Conservation (phyloP, 2,888 invertebrate genomes). For the Tenthredo scrophulariae region DNA sequence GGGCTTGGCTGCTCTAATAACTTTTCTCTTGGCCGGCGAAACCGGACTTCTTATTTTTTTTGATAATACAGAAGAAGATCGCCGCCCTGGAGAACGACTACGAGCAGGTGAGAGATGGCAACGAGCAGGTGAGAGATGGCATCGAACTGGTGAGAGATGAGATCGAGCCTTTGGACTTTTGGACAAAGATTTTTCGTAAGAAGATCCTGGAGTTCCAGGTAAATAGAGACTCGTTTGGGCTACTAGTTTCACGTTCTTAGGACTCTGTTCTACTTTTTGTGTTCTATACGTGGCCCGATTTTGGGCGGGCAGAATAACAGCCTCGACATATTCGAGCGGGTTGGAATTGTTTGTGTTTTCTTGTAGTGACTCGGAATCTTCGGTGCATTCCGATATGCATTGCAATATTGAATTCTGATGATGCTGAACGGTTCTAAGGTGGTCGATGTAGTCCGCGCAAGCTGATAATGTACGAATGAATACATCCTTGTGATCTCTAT, state of each 20-base stretch:
- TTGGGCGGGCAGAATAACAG: neutral
- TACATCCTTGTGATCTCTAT: slow-evolving; percentile 55
- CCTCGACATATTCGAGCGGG: neutral
- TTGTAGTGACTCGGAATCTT: neutral
- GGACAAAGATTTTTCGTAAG: neutral
- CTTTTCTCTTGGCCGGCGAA: neutral
- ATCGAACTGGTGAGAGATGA: neutral
- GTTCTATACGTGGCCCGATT: neutral
- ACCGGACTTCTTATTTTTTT: slow-evolving; percentile 28
- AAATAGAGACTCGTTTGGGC: neutral
- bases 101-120: neutral
- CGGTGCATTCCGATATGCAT: slow-evolving; percentile 29
- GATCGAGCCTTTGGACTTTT: neutral
- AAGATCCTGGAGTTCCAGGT: neutral
- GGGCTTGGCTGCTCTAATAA: neutral
- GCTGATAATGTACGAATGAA: slow-evolving; percentile 68
- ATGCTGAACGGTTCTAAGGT: neutral
- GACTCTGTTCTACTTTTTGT: neutral
- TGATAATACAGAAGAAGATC: neutral
- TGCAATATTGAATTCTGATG: neutral
- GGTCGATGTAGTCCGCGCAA: slow-evolving; percentile 64
- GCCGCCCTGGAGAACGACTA: neutral
- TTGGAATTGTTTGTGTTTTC: neutral
- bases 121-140: neutral
- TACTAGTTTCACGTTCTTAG: neutral